Percentiles rank a stretch among this genome's conserved stretches.
These are phyloP conservation scores for Sycophila sp. DNA, from an alignment of 1,140 invertebrate species.

Conservation along the genomic window DNA sequence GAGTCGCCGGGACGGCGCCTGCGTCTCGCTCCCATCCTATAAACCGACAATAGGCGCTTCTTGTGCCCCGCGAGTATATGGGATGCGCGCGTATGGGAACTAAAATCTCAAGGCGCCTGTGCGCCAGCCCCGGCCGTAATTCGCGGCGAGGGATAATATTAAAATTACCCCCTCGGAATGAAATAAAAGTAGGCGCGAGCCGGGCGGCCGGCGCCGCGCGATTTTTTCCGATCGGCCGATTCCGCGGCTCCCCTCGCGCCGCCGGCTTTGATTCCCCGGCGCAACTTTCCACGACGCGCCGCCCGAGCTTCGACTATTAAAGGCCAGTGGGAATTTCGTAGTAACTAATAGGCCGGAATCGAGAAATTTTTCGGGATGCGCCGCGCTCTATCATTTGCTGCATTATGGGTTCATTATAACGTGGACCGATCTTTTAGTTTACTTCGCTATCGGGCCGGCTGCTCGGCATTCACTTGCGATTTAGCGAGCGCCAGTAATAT, in stretches of 20 bases:
- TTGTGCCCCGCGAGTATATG: not conserved
- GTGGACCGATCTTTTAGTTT: too few relatives aligned
- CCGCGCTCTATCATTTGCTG: conserved; percentile 6
- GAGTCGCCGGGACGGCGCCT: too few relatives aligned
- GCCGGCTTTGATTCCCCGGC: not conserved
- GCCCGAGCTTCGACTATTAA: not conserved
- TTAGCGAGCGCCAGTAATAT: too few relatives aligned
- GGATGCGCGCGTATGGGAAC: not conserved
- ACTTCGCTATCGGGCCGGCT: too few relatives aligned
- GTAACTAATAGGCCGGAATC: conserved; percentile 2
- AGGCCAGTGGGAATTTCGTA: conserved; percentile 25
- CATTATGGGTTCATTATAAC: conserved; percentile 13
- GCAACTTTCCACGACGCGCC: not conserved
- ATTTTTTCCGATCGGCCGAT: not conserved
- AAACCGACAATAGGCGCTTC: not conserved
- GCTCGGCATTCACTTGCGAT: too few relatives aligned
- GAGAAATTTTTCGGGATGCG: not conserved
- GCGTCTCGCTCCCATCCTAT: not conserved
- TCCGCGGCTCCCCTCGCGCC: not conserved
- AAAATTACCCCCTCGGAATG: not conserved
- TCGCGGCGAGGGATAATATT: conserved; percentile 10
- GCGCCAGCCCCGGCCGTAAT: not conserved
- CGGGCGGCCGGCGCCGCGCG: not conserved
- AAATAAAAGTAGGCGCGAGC: conserved; percentile 9
- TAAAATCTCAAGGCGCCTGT: not conserved